Evolutionary conservation across 2,797 vertebrate genomes (phyloP), one percentile per base, ranked within the genome.

Genomic region (Mormyrus hasselquistii): DNA sequence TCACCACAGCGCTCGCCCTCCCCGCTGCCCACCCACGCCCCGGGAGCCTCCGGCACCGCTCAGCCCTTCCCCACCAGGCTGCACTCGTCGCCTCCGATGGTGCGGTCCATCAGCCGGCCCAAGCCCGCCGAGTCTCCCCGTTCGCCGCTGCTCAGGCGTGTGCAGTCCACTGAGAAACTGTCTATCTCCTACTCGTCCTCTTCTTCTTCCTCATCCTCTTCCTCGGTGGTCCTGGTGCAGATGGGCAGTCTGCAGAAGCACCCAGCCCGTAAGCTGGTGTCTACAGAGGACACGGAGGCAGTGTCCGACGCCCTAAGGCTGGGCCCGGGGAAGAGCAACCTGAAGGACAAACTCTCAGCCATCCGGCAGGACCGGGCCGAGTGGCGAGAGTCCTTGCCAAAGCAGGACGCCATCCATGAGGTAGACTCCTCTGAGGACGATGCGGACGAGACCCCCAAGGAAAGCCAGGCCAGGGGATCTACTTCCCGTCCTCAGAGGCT

Each of bases 351-450:
- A 49, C 93, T 96, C 88, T 95, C 95, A 0, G 96, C 97, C 79
- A 98, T 99, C 90, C 95, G 98, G 2, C 98, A 99, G 91, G 98
- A 99, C 94, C 92, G 98, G 0, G 98, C 97, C 7, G 98, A 99
- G 92, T 96, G 98, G 34, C 94, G 98, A 8, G 98, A 99, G 90
- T 98, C 97, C 0, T 94, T 99, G 73, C 98, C 99, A 93, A 99
- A 99, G 91, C 98, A 99, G 47, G 98, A 99, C 91, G 98, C 98
- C 92, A 99, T 99, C 91, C 97, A 96, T 8, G 98, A 99, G 93
- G 98, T 99, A 0, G 97, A 99, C 91, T 98, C 97, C 1, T 99
- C 98, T 0, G 98, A 99, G 94, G 98, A 99, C 92, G 97, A 98
- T 94, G 96, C 96, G 1, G 49, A 99, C 9, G 97, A 99, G 89